Base-by-base conservation (phyloP, 2,113 vertebrate genomes). In the Dicaeum eximium region DNA sequence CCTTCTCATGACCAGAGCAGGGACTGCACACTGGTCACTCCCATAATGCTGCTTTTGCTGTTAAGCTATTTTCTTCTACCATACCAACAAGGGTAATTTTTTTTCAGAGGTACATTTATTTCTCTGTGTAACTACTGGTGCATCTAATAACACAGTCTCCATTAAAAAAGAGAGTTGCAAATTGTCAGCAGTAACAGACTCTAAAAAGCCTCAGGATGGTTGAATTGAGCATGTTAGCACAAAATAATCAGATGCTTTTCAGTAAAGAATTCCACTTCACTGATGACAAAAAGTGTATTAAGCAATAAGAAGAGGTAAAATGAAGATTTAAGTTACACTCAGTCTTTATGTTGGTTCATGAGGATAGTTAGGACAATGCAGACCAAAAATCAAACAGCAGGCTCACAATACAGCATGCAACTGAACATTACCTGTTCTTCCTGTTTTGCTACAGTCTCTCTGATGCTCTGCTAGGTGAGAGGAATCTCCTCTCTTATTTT, bases 351-450 rank as follows among this genome's bases (percentile, higher is more conserved):
- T 45, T 72, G 37, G 18, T 37, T 95, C 57, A 48, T n/a, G 11
- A 72, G 17, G n/a, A 71, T 37, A 69, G 87, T 40, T 54, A 85
- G 12, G 50, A 82, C 9, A 13, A 38, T 0, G 5, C 6, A 79
- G 42, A 64, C n/a, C 5, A 15, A 80, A 79, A 91, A 53, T 38
- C 54, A 82, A 88, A 75, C 16, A 77, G 37, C 31, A 79, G 25
- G 11, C 14, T 92, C 0, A 0, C 58, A 81, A 47, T 17, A 15
- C 4, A 53, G 14, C 33, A 15, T 13, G 27, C n/a, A 72, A 10
- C 28, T 60, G 33, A 92, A 53, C 12, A 2, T n/a, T 58, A 50
- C n/a, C 23, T 86, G 69, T 91, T 80, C 70, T 30, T 75, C 33
- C 48, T 70, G 27, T 54, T 88, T 47, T 62, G n/a, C 67, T 90